phyloP scores from a whole-genome alignment of 1,140 invertebrate species.

The Ips nitidus region DNA sequence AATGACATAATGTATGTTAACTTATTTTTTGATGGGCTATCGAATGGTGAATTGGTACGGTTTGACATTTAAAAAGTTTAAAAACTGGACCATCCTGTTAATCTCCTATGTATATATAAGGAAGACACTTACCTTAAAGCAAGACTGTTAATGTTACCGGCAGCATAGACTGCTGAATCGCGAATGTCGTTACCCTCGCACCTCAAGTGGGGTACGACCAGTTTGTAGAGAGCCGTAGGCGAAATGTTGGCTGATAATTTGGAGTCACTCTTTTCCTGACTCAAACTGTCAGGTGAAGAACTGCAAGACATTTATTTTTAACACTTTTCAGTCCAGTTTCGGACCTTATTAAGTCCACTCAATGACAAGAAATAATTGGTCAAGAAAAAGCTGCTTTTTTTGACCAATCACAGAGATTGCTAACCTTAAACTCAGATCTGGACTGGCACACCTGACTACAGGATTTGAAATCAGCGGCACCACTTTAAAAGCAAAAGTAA shows the following conservation, averaged over 20 bases:
- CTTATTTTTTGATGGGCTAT: no score
- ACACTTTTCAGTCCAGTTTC: no score
- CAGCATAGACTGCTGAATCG: slow-evolving; percentile 88
- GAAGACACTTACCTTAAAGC: slow-evolving; percentile 75
- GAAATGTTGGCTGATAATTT: slow-evolving; percentile 65
- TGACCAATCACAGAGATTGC: slow-evolving; percentile 21
- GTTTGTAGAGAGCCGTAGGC: slow-evolving; percentile 85
- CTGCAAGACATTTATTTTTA: slow-evolving; percentile 52
- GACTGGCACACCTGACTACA: slow-evolving; percentile 85
- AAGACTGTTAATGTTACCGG: slow-evolving; percentile 90
- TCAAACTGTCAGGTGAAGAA: slow-evolving; percentile 84
- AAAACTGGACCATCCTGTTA: no score
- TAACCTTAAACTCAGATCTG: slow-evolving; percentile 88
- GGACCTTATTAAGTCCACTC: neutral
- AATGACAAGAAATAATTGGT: no score
- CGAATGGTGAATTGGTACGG: no score
- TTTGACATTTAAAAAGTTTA: no score
- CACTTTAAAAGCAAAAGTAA: slow-evolving; percentile 91
- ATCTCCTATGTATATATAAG: neutral
- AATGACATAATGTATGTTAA: no score
- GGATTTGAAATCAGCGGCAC: slow-evolving; percentile 84
- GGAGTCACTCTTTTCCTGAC: slow-evolving; percentile 69
- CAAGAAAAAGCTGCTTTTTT: no score
- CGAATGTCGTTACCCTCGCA: slow-evolving; percentile 92
- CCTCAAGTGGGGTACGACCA: slow-evolving; percentile 83